phyloP scores from a whole-genome alignment of 1,140 invertebrate genomes.

The Achatina immaculata region DNA sequence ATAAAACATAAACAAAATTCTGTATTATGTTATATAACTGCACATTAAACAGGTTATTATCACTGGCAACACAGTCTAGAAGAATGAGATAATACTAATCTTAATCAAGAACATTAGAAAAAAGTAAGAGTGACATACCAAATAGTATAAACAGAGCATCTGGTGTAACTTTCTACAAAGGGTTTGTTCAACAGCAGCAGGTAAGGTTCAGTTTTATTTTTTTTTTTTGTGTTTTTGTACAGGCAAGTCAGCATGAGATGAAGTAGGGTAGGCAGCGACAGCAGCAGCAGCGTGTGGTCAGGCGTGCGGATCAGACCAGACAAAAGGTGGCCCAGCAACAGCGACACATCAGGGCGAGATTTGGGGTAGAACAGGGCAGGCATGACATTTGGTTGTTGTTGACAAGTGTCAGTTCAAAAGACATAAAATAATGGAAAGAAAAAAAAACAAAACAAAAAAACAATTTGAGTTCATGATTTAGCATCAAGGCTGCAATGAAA shows the following conservation, averaged over 20 bases:
- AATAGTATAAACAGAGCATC: conserved; percentile 24
- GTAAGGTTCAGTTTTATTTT: not conserved
- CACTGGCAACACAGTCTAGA: not conserved
- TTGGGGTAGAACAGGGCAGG: conserved; percentile 12
- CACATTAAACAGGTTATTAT: too few relatives aligned
- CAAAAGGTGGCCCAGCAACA: conserved; percentile 35
- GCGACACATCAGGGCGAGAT: conserved; percentile 40
- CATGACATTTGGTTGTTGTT: conserved; percentile 24
- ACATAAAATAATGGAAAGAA: conserved; percentile 33
- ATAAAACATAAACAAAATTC: too few relatives aligned
- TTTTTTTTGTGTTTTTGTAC: not conserved
- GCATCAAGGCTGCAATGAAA: not conserved
- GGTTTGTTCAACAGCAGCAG: not conserved
- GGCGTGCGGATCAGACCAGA: conserved; percentile 32
- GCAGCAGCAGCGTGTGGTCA: conserved; percentile 26
- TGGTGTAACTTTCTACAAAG: conserved; percentile 26
- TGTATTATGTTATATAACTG: too few relatives aligned
- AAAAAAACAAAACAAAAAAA: conserved; percentile 35
- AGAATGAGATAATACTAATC: not conserved
- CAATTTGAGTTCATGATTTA: not conserved
- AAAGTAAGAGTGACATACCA: conserved; percentile 14
- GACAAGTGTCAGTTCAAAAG: conserved; percentile 19
- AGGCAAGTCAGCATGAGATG: conserved; percentile 39
- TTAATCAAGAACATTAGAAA: not conserved
- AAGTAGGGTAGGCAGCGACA: conserved; percentile 60